phyloP scores from a whole-genome alignment of 2,797 vertebrate species.

The Arrhamphus sclerolepis region DNA sequence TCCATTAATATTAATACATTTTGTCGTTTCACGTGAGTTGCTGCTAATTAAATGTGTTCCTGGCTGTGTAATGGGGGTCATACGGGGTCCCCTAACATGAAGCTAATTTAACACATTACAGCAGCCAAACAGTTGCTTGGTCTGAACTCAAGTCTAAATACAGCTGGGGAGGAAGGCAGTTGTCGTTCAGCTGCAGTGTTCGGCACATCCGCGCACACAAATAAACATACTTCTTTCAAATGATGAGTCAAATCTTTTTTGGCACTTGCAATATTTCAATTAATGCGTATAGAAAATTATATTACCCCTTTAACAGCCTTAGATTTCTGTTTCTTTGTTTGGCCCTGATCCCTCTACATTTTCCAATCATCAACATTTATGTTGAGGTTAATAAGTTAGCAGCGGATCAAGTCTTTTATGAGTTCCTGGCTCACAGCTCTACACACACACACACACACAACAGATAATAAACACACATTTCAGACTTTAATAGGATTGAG shows the following conservation, averaged over 20 bases:
- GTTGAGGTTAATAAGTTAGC: conserved; percentile 54
- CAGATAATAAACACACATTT: conserved; percentile 44
- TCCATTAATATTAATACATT: conserved; percentile 80
- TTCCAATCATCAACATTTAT: conserved; percentile 52
- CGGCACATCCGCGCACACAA: background rate
- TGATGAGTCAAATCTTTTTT: background rate
- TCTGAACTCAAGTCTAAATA: conserved; percentile 44
- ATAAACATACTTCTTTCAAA: conserved; percentile 14
- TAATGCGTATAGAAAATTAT: too few species aligned
- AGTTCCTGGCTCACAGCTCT: conserved; percentile 33
- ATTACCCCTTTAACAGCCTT: too few species aligned
- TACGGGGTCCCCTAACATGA: conserved; percentile 57
- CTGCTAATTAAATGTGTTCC: conserved; percentile 79
- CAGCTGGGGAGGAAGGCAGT: conserved; percentile 18
- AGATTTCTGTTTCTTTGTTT: conserved; percentile 9
- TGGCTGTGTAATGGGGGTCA: conserved; percentile 76
- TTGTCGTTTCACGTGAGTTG: conserved; percentile 79
- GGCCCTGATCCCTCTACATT: conserved; percentile 35
- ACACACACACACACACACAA: conserved; percentile 17
- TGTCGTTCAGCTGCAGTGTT: conserved; percentile 27
- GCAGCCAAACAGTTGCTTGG: conserved; percentile 36
- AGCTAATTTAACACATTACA: conserved; percentile 71
- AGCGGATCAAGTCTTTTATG: conserved; percentile 48
- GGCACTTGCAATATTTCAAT: too few species aligned
- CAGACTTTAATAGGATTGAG: conserved; percentile 61